Conservation (phyloP, 2,888 invertebrate genomes). For the Nomada fabriciana region DNA sequence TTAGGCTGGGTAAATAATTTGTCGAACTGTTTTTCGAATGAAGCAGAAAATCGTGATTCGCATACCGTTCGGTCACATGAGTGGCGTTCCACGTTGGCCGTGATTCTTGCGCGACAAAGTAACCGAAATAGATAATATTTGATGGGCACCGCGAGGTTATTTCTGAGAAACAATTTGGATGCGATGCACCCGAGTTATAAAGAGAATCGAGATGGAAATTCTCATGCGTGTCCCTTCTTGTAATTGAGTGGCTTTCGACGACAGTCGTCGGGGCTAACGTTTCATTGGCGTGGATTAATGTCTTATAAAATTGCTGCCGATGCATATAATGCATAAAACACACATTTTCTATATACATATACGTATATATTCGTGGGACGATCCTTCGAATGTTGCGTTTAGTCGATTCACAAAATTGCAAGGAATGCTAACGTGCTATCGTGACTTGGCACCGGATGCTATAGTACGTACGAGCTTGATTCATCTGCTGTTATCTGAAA, state of each 20-base stretch:
- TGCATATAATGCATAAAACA: not conserved
- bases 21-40: not conserved
- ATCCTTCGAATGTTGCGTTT: slow-evolving; percentile 12
- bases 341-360: not conserved
- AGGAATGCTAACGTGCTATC: slow-evolving; percentile 14
- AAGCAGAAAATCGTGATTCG: not conserved
- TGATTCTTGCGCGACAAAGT: not conserved
- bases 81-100: not conserved
- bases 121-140: slow-evolving; percentile 26
- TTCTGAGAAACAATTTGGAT: not conserved
- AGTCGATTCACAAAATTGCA: slow-evolving; percentile 34
- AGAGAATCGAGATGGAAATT: not conserved
- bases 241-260: too few species aligned
- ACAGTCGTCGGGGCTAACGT: not conserved
- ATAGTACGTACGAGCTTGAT: slow-evolving; percentile 34
- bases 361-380: not conserved
- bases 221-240: too few species aligned
- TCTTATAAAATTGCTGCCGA: not conserved
- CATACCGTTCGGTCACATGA: not conserved
- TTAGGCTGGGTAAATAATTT: slow-evolving; percentile 70
- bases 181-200: not conserved
- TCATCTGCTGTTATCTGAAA: slow-evolving; percentile 49
- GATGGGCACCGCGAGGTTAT: not conserved
- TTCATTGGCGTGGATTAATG: slow-evolving; percentile 4
- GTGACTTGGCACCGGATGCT: slow-evolving; percentile 34